phyloP scores from a whole-genome alignment of 2,797 vertebrate species.

The Gallirallus australis region DNA sequence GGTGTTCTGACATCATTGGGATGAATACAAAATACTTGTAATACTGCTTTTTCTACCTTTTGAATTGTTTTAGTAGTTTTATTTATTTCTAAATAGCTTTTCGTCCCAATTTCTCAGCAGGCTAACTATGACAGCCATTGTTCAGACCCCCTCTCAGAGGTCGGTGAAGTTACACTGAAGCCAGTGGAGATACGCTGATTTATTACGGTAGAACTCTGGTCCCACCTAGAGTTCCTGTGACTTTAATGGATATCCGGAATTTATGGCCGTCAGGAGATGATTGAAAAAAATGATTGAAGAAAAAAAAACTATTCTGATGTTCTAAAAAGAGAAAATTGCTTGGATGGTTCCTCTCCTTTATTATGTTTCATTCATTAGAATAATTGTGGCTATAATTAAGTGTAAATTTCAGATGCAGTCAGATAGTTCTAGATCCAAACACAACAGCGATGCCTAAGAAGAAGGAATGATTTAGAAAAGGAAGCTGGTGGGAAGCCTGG shows the following conservation, averaged over 20 bases:
- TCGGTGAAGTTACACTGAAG: neutral
- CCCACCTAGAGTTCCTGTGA: neutral
- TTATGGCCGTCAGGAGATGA: neutral
- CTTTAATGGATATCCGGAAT: neutral
- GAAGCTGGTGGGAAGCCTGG: conserved; percentile 7
- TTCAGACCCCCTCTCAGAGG: neutral
- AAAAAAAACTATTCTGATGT: neutral
- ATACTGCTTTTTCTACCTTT: neutral
- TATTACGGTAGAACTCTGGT: neutral
- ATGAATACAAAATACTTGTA: neutral
- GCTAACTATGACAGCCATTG: neutral
- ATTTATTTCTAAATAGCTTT: conserved; percentile 3
- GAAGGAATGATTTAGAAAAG: conserved; percentile 19
- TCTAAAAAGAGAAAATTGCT: conserved; percentile 19
- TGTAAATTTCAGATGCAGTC: conserved; percentile 36
- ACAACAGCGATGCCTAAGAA: conserved; percentile 9
- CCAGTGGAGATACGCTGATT: neutral
- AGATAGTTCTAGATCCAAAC: conserved; percentile 19
- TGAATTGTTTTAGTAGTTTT: neutral
- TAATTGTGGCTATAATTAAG: conserved; percentile 44
- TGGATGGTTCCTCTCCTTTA: neutral
- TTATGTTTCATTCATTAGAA: conserved; percentile 28
- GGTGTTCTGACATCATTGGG: neutral
- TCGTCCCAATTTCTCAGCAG: neutral
- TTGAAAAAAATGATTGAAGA: neutral